phyloP scores from a whole-genome alignment of 37 sponge, comb jelly and placozoan genomes.

The Eunapius fragilis region DNA sequence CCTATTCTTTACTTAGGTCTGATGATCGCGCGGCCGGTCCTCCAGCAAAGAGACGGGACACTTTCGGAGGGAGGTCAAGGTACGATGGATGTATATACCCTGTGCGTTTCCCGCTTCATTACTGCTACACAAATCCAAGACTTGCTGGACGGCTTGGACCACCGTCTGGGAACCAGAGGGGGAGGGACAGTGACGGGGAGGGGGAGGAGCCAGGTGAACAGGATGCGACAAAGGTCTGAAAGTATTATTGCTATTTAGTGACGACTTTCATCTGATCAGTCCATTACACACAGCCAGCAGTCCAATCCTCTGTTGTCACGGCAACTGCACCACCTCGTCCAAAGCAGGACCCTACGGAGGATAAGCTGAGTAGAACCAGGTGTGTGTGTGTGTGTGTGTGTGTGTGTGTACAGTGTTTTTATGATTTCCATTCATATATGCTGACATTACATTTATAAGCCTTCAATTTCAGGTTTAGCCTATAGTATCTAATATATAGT shows the following conservation, averaged over 20 bases:
- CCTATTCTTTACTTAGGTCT: background rate
- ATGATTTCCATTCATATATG: too few relatives aligned
- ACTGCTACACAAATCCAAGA: conserved; percentile 12
- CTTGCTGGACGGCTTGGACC: conserved; percentile 60
- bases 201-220: conserved; percentile 8
- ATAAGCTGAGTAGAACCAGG: conserved; percentile 56
- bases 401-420: background rate
- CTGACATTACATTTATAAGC: too few relatives aligned
- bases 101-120: background rate
- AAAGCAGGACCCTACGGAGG: conserved; percentile 23
- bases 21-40: conserved; percentile 16
- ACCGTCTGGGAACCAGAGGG: background rate
- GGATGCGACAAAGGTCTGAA: background rate
- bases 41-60: conserved; percentile 64
- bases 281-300: conserved; percentile 39
- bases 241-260: background rate
- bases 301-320: conserved; percentile 74
- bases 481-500: too few relatives aligned
- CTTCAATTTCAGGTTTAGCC: too few relatives aligned
- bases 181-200: conserved; percentile 31
- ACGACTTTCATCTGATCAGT: background rate
- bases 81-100: background rate
- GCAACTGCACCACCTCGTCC: conserved; percentile 63
- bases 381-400: background rate
- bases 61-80: conserved; percentile 46